Conservation (phyloP, 2,113 vertebrate genomes). For the Aptenodytes patagonicus region DNA sequence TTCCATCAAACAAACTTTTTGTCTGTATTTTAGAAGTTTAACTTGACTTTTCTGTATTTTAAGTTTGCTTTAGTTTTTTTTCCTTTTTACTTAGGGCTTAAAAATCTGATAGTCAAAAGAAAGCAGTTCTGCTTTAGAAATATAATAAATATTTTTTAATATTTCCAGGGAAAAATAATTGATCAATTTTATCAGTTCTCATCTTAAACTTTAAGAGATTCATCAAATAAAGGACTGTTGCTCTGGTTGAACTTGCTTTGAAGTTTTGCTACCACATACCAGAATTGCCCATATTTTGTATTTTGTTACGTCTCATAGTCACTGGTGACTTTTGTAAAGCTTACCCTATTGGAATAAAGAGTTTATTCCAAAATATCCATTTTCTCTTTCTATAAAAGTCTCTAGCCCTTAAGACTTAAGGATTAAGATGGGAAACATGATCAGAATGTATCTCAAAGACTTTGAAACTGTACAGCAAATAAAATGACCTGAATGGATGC, state of each 20-base stretch:
- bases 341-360: neutral
- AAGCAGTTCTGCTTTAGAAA: neutral
- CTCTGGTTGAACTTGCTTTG: neutral
- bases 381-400: neutral
- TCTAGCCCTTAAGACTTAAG: neutral
- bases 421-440: neutral
- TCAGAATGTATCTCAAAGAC: neutral
- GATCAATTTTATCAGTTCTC: neutral
- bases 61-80: neutral
- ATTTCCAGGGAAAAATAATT: neutral
- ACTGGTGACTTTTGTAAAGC: neutral
- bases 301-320: neutral
- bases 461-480: neutral
- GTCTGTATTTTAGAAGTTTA: conserved; percentile 27
- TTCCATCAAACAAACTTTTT: conserved; percentile 47
- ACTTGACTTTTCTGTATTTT: neutral
- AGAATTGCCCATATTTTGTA: neutral
- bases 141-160: neutral
- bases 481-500: neutral
- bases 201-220: neutral
- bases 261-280: neutral
- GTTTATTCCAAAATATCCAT: neutral
- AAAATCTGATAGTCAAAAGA: neutral
- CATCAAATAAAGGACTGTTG: neutral
- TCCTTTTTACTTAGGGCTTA: neutral